phyloP scores from a whole-genome alignment of 2,797 vertebrate species.

The Rhinoraja longicauda region DNA sequence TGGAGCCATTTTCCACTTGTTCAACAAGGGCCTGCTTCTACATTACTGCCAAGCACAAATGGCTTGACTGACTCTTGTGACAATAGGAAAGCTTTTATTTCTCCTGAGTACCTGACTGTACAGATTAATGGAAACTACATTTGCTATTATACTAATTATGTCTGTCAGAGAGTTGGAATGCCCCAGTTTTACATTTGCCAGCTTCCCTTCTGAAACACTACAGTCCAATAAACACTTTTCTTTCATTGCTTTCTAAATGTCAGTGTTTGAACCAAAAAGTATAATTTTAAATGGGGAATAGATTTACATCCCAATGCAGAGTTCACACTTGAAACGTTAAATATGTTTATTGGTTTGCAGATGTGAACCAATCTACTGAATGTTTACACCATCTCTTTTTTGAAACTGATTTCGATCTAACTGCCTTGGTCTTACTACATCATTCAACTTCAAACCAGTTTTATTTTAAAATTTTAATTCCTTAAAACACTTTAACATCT shows the following conservation, averaged over 20 bases:
- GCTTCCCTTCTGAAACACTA: neutral
- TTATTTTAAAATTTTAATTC: neutral
- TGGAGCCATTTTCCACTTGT: too few species aligned
- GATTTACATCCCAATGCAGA: neutral
- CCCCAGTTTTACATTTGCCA: neutral
- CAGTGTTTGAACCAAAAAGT: neutral
- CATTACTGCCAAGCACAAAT: too few species aligned
- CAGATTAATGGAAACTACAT: neutral
- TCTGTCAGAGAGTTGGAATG: neutral
- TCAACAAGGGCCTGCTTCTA: too few species aligned
- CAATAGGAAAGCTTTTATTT: too few species aligned
- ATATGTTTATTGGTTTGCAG: neutral
- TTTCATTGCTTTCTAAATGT: neutral
- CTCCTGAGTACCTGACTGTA: too few species aligned
- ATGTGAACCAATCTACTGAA: neutral
- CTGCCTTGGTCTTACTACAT: neutral
- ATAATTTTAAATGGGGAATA: neutral
- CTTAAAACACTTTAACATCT: neutral
- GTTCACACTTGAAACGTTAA: neutral
- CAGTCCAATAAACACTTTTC: neutral
- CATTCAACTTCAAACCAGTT: too few species aligned
- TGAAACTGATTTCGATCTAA: neutral
- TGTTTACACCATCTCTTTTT: neutral
- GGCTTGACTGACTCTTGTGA: too few species aligned
- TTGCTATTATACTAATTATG: neutral